phyloP scores from a whole-genome alignment of 2,888 invertebrate genomes.

The Melangyna quadrimaculata region DNA sequence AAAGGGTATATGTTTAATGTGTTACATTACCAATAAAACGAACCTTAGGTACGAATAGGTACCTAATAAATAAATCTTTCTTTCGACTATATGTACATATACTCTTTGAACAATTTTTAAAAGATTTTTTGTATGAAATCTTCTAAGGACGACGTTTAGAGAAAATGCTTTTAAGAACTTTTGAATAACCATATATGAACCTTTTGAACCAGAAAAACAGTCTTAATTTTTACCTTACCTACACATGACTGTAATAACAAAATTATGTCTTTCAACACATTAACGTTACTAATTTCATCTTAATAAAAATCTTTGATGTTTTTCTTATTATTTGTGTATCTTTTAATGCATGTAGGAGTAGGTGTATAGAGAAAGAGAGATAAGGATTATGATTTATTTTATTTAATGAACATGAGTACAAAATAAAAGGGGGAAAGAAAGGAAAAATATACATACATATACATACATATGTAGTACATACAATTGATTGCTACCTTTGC shows the following conservation, averaged over 20 bases:
- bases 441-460: too few species aligned
- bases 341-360: too few species aligned
- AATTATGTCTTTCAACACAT: background rate
- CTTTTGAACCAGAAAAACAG: background rate
- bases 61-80: background rate
- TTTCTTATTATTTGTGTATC: background rate
- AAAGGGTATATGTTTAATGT: background rate
- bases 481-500: too few species aligned
- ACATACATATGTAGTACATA: too few species aligned
- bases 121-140: background rate
- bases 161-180: background rate
- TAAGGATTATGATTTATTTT: too few species aligned
- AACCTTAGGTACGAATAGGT: background rate
- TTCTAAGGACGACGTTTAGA: background rate
- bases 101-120: conserved; percentile 20
- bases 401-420: too few species aligned
- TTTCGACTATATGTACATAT: background rate
- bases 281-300: background rate
- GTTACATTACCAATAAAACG: background rate
- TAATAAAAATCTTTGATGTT: background rate
- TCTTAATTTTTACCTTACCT: background rate
- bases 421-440: too few species aligned
- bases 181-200: background rate
- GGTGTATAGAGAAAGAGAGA: too few species aligned
- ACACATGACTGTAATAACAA: background rate